Evolutionary conservation across 2,113 vertebrate species (phyloP).

Genomic region (Canis aureus): DNA sequence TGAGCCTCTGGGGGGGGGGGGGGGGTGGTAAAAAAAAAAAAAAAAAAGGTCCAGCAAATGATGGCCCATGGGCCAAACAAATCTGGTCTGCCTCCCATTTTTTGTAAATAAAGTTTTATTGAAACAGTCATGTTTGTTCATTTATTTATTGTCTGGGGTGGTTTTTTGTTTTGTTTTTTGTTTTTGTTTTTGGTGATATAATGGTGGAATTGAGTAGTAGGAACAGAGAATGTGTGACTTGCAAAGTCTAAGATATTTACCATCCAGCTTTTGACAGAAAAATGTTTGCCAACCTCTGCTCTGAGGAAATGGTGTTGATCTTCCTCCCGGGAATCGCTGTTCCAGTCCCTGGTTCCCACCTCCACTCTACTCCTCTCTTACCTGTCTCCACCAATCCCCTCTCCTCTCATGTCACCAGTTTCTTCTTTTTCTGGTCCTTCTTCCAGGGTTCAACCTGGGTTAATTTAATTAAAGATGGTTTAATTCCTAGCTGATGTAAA

Average conservation of each 20-base stretch:
- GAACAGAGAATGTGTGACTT: background rate
- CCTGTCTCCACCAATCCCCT: background rate
- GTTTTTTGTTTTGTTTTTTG: too few relatives aligned
- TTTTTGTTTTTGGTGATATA: background rate
- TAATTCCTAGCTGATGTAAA: background rate
- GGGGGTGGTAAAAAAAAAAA: background rate
- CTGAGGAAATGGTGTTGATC: background rate
- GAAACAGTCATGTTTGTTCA: background rate
- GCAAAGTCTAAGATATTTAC: background rate
- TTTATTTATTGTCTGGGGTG: background rate
- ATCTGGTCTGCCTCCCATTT: background rate
- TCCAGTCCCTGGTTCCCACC: too few relatives aligned
- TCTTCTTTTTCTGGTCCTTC: background rate
- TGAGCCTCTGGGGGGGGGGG: background rate
- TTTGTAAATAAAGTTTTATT: background rate
- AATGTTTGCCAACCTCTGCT: background rate
- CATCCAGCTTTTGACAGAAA: background rate
- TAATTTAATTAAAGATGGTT: background rate
- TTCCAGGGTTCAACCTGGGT: background rate
- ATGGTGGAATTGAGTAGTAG: background rate
- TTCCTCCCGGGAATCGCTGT: background rate
- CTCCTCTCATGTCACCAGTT: background rate
- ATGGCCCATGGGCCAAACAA: background rate
- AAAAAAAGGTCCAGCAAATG: background rate
- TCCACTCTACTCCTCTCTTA: background rate